Evolutionary conservation across 2,113 vertebrate species (phyloP), one percentile per base, ranked within the genome.

Genomic region (Lophura nycthemera): DNA sequence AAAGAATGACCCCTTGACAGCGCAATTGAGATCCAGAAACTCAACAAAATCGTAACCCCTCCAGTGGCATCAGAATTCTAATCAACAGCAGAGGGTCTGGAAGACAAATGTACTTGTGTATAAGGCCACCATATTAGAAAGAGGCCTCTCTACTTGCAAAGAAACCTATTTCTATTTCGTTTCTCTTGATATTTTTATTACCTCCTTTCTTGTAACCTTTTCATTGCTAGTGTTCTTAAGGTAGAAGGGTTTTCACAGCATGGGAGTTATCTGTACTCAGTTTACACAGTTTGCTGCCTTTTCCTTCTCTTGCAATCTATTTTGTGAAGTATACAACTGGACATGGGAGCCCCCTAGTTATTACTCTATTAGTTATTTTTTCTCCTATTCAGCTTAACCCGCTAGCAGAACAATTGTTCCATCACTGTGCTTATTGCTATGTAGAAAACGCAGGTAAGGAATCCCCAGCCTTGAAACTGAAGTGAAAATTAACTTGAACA

Each of bases 1-100:
- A 95, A 98, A 97, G 92, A 97, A 96, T 96, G 96, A 97, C 94
- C 96, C 93, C 90, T 88, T 96, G 97, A 97, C 96, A 96, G 95
- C 11, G 1, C 79, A 96, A 92, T 64, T 95, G 86, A 94, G 93
- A 96, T 92, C 96, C 94, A 96, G 92, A 97, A 97, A 95, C 92
- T 95, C 95, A 87, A 97, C 95, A 96, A 96, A 97, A 97, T 78
- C 93, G 92, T 97, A 97, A 91, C 95, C 78, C 93, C 86, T 95
- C 95, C 92, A 95, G 93, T 91, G 95, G 93, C 95, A 95, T 80
- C 87, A 91, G 87, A 96, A 95, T 95, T 95, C 91, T 94, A 97
- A 97, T 97, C 96, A 96, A 96, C 93, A 97, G 92, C 93, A 84
- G 90, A 93, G 93, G 88, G 91, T 95, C 95, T 97, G 87, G 95